Conservation (phyloP, 2,113 vertebrate species). For the Lampris megalopsis region DNA sequence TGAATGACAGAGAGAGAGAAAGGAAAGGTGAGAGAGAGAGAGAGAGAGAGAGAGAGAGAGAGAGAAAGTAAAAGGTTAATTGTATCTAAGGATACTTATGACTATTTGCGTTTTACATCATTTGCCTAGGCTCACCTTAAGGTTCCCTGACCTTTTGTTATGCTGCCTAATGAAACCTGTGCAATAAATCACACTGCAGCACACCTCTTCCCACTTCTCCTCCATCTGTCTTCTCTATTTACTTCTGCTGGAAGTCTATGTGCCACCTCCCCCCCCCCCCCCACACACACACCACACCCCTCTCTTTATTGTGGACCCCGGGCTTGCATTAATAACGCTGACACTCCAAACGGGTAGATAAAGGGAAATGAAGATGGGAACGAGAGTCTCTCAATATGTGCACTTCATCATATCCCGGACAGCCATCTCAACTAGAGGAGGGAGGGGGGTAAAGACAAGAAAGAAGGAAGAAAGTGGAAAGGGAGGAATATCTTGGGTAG, state of each 20-base stretch:
- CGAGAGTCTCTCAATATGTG: constrained; percentile 73
- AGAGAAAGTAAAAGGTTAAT: constrained; percentile 78
- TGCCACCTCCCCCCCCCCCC: constrained; percentile 43
- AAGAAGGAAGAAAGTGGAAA: constrained; percentile 26
- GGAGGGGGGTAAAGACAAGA: constrained; percentile 6
- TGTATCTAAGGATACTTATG: constrained; percentile 80
- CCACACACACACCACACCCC: background rate
- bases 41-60: constrained; percentile 3
- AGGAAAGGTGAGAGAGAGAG: constrained; percentile 1
- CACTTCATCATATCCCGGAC: constrained; percentile 74
- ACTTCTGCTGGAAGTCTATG: constrained; percentile 57
- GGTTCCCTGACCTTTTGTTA: constrained; percentile 79
- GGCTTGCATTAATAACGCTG: constrained; percentile 74
- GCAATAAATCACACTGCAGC: constrained; percentile 70
- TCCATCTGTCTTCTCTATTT: constrained; percentile 57
- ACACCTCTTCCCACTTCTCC: constrained; percentile 49
- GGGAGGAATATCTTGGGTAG: constrained; percentile 26
- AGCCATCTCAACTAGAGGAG: constrained; percentile 47
- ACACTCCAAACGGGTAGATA: constrained; percentile 71
- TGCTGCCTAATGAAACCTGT: constrained; percentile 72
- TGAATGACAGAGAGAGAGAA: constrained; percentile 21
- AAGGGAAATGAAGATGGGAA: constrained; percentile 79
- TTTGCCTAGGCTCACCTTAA: constrained; percentile 60
- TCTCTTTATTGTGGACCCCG: constrained; percentile 47
- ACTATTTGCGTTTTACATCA: constrained; percentile 77